These are phyloP conservation scores for Knipowitschia caucasica DNA, from an alignment of 2,797 vertebrate genomes.

Conservation along the genomic window DNA sequence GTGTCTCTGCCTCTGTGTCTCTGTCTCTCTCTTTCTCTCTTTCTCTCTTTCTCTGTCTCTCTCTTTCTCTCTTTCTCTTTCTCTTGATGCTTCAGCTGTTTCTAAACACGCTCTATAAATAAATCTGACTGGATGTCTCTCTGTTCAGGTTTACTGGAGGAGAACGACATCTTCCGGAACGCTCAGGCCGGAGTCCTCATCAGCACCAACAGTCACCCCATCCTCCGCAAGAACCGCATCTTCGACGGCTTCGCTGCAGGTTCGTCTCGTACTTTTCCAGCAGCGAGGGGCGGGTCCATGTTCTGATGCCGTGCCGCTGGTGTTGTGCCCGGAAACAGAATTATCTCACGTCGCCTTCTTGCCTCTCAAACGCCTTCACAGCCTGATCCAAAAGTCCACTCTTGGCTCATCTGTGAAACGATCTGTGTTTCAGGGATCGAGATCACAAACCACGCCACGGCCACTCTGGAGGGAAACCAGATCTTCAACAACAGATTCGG, in stretches of 20 bases:
- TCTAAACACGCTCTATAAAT: no score
- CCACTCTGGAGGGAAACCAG: constrained; percentile 98
- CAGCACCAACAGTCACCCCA: constrained; percentile 98
- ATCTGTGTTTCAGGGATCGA: constrained; percentile 85
- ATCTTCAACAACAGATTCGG: constrained; percentile 99
- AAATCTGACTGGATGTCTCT: neutral
- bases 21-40: no score
- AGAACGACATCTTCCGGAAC: constrained; percentile 99
- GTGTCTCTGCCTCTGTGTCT: no score
- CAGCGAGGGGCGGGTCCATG: no score
- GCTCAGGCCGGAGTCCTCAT: constrained; percentile 98
- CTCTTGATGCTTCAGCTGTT: neutral
- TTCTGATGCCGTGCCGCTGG: no score
- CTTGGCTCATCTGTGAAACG: neutral
- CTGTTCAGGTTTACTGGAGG: constrained; percentile 88
- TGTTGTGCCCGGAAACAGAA: no score
- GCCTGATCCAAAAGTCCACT: no score
- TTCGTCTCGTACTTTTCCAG: no score
- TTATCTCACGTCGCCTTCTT: no score
- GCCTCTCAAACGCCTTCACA: no score
- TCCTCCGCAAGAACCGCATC: constrained; percentile 97
- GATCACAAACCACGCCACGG: constrained; percentile 98
- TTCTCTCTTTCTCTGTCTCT: no score
- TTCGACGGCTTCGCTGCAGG: constrained; percentile 98
- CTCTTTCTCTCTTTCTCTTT: neutral